Percentiles rank a stretch among this genome's conserved stretches.
Evolutionary conservation across 2,113 vertebrate species (phyloP).

Genomic region (Hydrochoerus hydrochaeris): DNA sequence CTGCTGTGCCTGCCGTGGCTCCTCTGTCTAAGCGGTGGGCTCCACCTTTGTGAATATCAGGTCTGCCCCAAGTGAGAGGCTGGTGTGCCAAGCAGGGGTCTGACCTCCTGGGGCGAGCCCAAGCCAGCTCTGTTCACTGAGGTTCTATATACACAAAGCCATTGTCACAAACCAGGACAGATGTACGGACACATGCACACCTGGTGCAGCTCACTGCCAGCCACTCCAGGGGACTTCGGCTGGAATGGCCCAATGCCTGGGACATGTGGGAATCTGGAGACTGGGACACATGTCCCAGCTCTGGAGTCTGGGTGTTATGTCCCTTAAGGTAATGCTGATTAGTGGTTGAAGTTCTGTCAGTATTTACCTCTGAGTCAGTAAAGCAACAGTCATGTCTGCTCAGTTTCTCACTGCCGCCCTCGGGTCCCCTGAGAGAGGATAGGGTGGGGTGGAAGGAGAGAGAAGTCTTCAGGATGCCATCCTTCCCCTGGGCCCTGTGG

Average conservation of each 20-base stretch:
- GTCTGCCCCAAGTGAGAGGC: background rate
- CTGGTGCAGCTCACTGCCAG: accelerated
- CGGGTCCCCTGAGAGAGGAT: background rate
- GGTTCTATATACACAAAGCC: accelerated
- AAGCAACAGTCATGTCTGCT: background rate
- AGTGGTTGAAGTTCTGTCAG: background rate
- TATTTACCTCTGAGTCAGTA: slow-evolving; percentile 39
- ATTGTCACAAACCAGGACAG: accelerated
- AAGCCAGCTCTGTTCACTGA: accelerated
- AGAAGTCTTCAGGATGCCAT: no score
- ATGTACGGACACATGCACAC: accelerated
- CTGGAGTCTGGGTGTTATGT: background rate
- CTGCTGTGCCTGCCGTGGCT: background rate
- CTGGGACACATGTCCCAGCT: background rate
- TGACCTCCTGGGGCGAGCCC: background rate
- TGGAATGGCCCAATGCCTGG: accelerated
- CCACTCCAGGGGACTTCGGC: accelerated
- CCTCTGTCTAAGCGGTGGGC: background rate
- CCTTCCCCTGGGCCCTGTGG: accelerated
- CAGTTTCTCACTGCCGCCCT: background rate
- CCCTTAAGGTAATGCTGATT: background rate
- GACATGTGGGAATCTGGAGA: background rate
- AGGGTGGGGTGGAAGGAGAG: no score
- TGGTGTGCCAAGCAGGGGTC: background rate
- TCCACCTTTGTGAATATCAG: background rate